A percentile compares a stretch with the other conserved stretches of the same genome.
Evolutionary conservation across 1,140 invertebrate genomes (phyloP).

Genomic region (Drosophila orena): DNA sequence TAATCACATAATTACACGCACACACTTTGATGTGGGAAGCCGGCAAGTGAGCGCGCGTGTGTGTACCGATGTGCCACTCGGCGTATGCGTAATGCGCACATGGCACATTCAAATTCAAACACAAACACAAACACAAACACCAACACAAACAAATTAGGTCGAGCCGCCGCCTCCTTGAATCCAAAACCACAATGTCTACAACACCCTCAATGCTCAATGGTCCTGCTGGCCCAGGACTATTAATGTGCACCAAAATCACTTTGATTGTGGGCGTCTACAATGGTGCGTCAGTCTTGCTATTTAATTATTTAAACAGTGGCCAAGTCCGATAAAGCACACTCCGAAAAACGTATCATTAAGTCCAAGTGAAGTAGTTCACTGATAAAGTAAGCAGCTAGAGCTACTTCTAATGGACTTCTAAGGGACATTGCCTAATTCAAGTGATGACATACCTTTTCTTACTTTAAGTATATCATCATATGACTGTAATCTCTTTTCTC

Average conservation of each 20-base stretch:
- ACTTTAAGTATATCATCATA: no score
- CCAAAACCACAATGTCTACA: conserved; percentile 22
- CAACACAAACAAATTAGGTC: conserved; percentile 53
- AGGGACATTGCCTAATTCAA: no score
- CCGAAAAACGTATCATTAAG: neutral
- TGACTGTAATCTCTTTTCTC: neutral
- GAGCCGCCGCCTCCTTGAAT: conserved; percentile 11
- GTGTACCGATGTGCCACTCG: conserved; percentile 4
- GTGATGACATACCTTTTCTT: no score
- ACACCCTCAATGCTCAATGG: conserved; percentile 4
- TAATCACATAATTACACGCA: conserved; percentile 67
- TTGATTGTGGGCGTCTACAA: conserved; percentile 41
- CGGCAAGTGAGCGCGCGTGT: conserved; percentile 10
- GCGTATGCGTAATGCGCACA: conserved; percentile 34
- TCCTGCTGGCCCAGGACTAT: conserved; percentile 39
- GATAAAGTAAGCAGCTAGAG: neutral
- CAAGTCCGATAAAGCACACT: conserved; percentile 11
- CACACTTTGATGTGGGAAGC: conserved; percentile 53
- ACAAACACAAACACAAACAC: no score
- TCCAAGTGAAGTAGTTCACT: neutral
- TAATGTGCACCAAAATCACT: conserved; percentile 69
- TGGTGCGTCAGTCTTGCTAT: conserved; percentile 23
- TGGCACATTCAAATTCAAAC: conserved; percentile 54
- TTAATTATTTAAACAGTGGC: conserved; percentile 71
- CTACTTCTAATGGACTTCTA: no score